phyloP scores from a whole-genome alignment of 2,113 vertebrate species.

The Malurus elegans region DNA sequence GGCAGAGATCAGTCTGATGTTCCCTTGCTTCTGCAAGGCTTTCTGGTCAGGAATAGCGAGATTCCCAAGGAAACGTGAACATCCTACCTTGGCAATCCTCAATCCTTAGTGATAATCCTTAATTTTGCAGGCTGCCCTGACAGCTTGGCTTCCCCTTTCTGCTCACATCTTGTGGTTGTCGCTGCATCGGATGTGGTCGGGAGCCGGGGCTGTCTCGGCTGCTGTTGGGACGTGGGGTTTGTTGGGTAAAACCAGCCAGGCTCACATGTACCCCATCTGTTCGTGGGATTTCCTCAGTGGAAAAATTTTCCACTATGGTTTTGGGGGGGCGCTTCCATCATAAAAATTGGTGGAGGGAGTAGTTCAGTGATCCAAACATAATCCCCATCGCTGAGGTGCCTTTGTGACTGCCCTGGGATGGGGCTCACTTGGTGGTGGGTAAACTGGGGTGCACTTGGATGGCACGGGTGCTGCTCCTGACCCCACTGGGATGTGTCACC shows the following conservation, averaged over 20 bases:
- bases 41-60: background rate
- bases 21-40: background rate
- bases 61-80: background rate
- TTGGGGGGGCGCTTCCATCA: background rate
- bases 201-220: rapidly evolving
- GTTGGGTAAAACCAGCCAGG: background rate
- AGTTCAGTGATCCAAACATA: background rate
- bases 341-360: background rate
- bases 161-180: background rate
- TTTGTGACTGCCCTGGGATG: background rate
- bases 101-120: background rate
- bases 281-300: background rate
- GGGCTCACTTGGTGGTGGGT: background rate
- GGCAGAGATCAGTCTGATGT: background rate
- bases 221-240: background rate
- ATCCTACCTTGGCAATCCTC: background rate
- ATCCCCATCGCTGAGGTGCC: background rate
- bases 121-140: background rate
- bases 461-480: background rate
- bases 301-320: background rate
- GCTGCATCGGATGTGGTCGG: rapidly evolving
- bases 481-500: background rate
- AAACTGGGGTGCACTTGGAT: background rate
- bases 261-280: background rate
- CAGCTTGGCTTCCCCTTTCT: background rate